Evolutionary conservation across 2,888 invertebrate species (phyloP).

Genomic region (Melanophora roralis): DNA sequence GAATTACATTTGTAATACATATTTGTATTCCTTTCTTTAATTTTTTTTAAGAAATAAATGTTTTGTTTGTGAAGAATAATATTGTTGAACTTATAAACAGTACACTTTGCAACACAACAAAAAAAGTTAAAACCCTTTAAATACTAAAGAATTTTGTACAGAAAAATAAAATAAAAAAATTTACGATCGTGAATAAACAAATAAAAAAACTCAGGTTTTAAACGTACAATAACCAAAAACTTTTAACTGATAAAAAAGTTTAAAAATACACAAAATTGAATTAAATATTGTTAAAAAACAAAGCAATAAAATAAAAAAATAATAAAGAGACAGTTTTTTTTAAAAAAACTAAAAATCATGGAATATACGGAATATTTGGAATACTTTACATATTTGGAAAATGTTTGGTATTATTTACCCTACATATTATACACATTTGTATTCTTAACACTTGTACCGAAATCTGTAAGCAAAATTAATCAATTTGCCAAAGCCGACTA

Average conservation of each 20-base stretch:
- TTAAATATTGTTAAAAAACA: conserved; percentile 20
- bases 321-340: too few species aligned
- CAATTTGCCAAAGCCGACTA: conserved; percentile 70
- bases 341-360: conserved; percentile 51
- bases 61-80: neutral
- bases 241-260: neutral
- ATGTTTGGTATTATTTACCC: conserved; percentile 69
- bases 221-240: neutral
- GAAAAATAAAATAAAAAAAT: conserved; percentile 43
- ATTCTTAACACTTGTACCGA: conserved; percentile 73
- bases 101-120: conserved; percentile 24
- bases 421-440: conserved; percentile 70
- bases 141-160: conserved; percentile 1
- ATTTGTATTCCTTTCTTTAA: too few species aligned
- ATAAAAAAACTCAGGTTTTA: neutral
- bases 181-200: neutral
- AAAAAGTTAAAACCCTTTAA: neutral
- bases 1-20: too few species aligned
- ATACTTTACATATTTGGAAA: conserved; percentile 68
- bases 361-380: conserved; percentile 67
- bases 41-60: too few species aligned
- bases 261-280: neutral
- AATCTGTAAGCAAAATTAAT: conserved; percentile 70
- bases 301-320: conserved; percentile 5
- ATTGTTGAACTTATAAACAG: conserved; percentile 44